phyloP scores from a whole-genome alignment of 2,797 vertebrate species.

The Chloroceryle inda region DNA sequence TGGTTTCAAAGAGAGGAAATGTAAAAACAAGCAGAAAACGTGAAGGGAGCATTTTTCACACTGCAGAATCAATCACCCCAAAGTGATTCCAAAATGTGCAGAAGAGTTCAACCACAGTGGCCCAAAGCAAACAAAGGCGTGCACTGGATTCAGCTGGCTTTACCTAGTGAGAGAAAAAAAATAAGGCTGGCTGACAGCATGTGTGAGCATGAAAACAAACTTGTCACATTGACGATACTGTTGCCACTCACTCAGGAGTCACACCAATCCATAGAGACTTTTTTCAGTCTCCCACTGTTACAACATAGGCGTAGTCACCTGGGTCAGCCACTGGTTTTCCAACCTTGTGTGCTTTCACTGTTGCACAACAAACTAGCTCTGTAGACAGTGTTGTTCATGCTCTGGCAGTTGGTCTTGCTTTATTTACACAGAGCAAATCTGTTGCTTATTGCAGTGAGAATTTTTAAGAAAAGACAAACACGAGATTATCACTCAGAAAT shows the following conservation, averaged over 20 bases:
- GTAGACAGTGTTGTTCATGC: background rate
- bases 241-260: background rate
- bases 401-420: background rate
- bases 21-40: background rate
- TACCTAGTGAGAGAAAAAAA: background rate
- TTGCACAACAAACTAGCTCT: background rate
- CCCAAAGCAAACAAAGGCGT: background rate
- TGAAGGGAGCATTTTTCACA: background rate
- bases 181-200: background rate
- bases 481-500: background rate
- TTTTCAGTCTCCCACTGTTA: background rate
- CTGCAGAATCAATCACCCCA: background rate
- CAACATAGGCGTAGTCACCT: background rate
- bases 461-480: background rate
- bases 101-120: background rate
- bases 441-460: background rate
- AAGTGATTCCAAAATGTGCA: background rate
- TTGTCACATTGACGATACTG: background rate
- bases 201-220: background rate
- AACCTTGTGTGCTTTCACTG: background rate
- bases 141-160: background rate
- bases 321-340: background rate
- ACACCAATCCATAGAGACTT: background rate
- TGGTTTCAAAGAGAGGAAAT: background rate
- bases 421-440: conserved; percentile 8